Evolutionary conservation across 2,797 vertebrate species (phyloP).

Genomic region (Microchirus variegatus): DNA sequence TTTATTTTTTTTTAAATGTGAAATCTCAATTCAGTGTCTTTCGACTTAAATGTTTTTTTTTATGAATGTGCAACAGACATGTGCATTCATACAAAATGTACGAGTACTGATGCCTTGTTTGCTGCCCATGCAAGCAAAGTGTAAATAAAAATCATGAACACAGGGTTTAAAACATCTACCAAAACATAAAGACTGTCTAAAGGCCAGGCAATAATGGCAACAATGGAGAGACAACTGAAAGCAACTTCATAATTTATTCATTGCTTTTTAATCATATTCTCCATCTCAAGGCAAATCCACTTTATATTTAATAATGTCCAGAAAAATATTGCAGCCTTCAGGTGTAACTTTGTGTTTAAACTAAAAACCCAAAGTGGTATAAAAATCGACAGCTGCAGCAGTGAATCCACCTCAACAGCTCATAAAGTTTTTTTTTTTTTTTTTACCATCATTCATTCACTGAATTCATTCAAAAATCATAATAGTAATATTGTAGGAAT

Average conservation of each 20-base stretch:
- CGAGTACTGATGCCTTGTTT: background rate
- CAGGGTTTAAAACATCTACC: conserved; percentile 4
- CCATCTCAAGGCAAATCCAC: conserved; percentile 60
- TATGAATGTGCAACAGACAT: background rate
- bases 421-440: conserved; percentile 8
- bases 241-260: conserved; percentile 53
- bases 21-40: conserved; percentile 5
- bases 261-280: conserved; percentile 67
- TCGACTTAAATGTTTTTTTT: too few relatives aligned
- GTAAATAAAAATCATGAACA: conserved; percentile 18
- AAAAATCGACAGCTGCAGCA: conserved; percentile 19
- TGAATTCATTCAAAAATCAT: conserved; percentile 18
- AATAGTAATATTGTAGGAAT: conserved; percentile 14
- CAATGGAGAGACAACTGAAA: conserved; percentile 22
- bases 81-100: background rate
- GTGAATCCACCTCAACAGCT: conserved; percentile 9
- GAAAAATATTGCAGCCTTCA: conserved; percentile 49
- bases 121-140: background rate
- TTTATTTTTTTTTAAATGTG: conserved; percentile 17
- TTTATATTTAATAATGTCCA: conserved; percentile 51
- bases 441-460: conserved; percentile 21
- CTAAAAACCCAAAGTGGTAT: background rate
- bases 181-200: conserved; percentile 24
- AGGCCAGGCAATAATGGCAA: conserved; percentile 38
- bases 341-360: conserved; percentile 48